These are phyloP conservation scores for Enteromius afrohamiltoni DNA, from an alignment of 2,797 vertebrate genomes.

Conservation along the genomic window DNA sequence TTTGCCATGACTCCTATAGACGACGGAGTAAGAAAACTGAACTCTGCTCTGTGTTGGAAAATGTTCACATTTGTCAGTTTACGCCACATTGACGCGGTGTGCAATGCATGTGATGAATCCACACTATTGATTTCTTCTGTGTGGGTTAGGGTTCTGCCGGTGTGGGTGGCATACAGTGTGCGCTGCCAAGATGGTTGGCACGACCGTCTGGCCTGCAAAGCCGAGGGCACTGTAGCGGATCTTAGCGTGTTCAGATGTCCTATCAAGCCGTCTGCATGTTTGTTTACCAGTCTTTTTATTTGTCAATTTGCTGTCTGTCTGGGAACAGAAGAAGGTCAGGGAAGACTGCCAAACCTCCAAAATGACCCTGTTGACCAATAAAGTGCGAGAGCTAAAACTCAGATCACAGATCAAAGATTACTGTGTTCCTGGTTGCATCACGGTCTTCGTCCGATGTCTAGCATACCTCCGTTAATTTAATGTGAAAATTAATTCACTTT, in stretches of 20 bases:
- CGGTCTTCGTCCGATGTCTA: neutral
- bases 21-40: slow-evolving; percentile 8
- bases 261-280: slow-evolving; percentile 43
- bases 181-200: slow-evolving; percentile 31
- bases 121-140: slow-evolving; percentile 5
- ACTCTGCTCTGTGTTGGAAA: neutral
- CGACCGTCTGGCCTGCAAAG: slow-evolving; percentile 1
- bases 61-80: slow-evolving; percentile 4
- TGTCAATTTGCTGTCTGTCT: slow-evolving; percentile 60
- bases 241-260: slow-evolving; percentile 43
- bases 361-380: slow-evolving; percentile 47
- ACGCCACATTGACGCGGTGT: neutral
- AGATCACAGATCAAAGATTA: slow-evolving; percentile 54
- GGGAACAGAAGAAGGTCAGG: slow-evolving; percentile 51
- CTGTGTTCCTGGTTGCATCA: slow-evolving; percentile 2
- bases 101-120: slow-evolving; percentile 8
- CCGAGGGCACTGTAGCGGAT: slow-evolving; percentile 24
- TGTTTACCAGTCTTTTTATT: slow-evolving; percentile 52
- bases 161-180: slow-evolving; percentile 27
- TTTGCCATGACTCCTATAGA: slow-evolving; percentile 16
- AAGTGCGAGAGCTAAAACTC: slow-evolving; percentile 28
- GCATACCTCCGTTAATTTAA: neutral
- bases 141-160: slow-evolving; percentile 14
- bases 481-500: slow-evolving; percentile 14
- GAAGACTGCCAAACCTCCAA: slow-evolving; percentile 47